Conservation (phyloP, 2,888 invertebrate genomes). For the Zootermopsis nevadensis region DNA sequence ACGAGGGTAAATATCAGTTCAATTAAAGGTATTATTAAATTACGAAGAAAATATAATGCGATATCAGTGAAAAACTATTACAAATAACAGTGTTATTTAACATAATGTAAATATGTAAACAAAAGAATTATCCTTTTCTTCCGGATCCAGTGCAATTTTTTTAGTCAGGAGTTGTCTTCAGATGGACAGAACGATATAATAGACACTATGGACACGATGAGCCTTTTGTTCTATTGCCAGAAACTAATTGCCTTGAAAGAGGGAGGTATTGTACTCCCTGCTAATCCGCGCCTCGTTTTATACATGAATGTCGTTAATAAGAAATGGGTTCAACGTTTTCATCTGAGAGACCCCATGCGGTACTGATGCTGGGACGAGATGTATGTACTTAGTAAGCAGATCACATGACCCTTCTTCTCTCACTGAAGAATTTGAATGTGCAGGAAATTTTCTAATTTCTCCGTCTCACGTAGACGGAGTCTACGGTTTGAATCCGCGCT, state of each 20-base stretch:
- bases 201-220: neutral
- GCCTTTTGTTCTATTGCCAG: neutral
- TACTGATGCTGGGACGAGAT: neutral
- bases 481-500: too few relatives aligned
- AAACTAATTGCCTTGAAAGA: constrained; percentile 6
- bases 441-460: neutral
- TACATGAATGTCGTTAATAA: constrained; percentile 12
- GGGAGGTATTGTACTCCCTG: neutral
- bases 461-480: too few relatives aligned
- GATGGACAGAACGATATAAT: neutral
- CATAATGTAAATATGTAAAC: too few relatives aligned
- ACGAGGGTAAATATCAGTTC: too few relatives aligned
- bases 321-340: neutral
- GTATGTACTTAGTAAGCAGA: constrained; percentile 7
- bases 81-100: too few relatives aligned
- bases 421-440: neutral
- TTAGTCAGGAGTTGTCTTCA: too few relatives aligned
- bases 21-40: too few relatives aligned
- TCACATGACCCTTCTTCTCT: neutral
- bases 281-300: constrained; percentile 6
- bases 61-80: too few relatives aligned
- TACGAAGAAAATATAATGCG: too few relatives aligned
- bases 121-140: too few relatives aligned
- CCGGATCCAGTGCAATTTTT: too few relatives aligned
- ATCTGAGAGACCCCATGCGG: constrained; percentile 23